Percentiles rank a stretch among this genome's conserved stretches.
Conservation (phyloP, 2,797 vertebrate genomes). For the Sandelia bainsii region DNA sequence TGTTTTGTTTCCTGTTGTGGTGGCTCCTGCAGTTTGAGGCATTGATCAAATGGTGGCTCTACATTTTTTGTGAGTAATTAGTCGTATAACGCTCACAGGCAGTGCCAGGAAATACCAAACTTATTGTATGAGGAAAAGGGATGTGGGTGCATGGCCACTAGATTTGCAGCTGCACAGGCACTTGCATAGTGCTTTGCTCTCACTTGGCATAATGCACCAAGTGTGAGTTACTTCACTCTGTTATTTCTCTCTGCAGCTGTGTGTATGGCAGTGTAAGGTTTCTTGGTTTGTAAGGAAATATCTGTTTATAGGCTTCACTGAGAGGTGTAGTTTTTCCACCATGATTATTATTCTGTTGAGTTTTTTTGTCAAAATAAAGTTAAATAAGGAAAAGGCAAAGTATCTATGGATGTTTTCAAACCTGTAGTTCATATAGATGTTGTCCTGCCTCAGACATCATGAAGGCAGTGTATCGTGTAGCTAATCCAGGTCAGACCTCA, state of each 20-base stretch:
- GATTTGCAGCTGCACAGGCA: slow-evolving; percentile 40
- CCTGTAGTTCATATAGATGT: neutral
- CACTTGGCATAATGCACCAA: slow-evolving; percentile 6
- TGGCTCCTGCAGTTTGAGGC: slow-evolving; percentile 27
- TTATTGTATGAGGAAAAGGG: slow-evolving; percentile 51
- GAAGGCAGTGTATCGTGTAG: neutral
- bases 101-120: slow-evolving; percentile 84
- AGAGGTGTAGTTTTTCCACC: neutral
- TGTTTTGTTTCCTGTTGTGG: slow-evolving; percentile 44
- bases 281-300: neutral
- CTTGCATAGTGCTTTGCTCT: slow-evolving; percentile 44
- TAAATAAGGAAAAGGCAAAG: neutral
- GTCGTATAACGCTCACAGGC: slow-evolving; percentile 58
- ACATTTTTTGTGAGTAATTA: slow-evolving; percentile 57
- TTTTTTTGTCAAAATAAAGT: neutral
- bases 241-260: slow-evolving; percentile 24
- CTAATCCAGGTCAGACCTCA: neutral
- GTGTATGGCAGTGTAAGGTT: neutral
- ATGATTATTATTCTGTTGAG: neutral
- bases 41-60: slow-evolving; percentile 62
- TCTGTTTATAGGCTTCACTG: neutral
- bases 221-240: slow-evolving; percentile 2
- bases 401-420: neutral
- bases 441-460: neutral
- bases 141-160: slow-evolving; percentile 4